phyloP scores from a whole-genome alignment of 2,888 invertebrate species.

The Metalampra italica region DNA sequence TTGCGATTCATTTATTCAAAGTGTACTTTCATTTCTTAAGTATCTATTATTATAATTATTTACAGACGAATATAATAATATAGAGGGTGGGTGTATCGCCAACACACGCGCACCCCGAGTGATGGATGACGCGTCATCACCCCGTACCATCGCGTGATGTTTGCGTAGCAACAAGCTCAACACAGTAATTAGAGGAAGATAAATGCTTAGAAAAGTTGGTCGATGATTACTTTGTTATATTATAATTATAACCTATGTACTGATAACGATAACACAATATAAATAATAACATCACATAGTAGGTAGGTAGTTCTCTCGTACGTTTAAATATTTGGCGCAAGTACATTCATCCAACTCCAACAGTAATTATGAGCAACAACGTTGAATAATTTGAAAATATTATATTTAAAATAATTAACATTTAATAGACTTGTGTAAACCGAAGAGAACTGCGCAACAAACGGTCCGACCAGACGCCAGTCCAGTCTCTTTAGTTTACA shows the following conservation, averaged over 20 bases:
- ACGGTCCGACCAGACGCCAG: no score
- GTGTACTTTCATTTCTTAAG: constrained; percentile 44
- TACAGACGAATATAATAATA: constrained; percentile 44
- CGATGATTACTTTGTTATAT: no score
- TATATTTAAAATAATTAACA: background rate
- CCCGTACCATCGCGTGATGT: no score
- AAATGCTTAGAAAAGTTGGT: no score
- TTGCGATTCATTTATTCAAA: constrained; percentile 47
- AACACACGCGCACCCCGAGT: background rate
- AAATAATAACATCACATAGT: constrained; percentile 35
- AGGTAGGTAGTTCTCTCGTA: constrained; percentile 9
- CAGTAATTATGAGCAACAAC: background rate
- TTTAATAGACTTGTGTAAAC: no score
- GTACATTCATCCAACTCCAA: background rate
- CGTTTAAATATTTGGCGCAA: constrained; percentile 17
- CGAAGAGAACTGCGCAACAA: no score
- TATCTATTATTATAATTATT: constrained; percentile 35
- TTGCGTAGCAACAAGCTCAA: no score
- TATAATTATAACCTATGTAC: no score
- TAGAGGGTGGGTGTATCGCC: no score
- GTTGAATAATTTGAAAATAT: background rate
- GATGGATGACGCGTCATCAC: no score
- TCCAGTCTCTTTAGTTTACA: no score
- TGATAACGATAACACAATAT: constrained; percentile 26
- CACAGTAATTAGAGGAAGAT: no score